A percentile compares a stretch with the other conserved stretches of the same genome.
Conservation (phyloP, 2,888 invertebrate species). For the Eristalis pertinax region DNA sequence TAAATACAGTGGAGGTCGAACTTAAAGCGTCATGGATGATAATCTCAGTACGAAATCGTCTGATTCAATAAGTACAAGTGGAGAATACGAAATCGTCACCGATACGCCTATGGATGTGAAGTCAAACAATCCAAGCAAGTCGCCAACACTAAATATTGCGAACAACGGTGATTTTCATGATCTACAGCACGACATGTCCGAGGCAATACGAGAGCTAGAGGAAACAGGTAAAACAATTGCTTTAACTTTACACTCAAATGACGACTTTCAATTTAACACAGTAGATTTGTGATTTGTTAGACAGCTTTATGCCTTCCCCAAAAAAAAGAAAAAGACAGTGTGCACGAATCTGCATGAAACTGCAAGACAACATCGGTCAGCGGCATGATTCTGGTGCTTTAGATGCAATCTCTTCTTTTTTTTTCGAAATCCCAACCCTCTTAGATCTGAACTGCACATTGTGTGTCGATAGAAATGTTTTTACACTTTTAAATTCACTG, state of each 20-base stretch:
- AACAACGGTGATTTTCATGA: constrained; percentile 86
- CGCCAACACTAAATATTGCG: constrained; percentile 84
- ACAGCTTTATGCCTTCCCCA: constrained; percentile 24
- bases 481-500: constrained; percentile 21
- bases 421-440: background rate
- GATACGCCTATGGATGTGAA: constrained; percentile 80
- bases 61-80: constrained; percentile 86
- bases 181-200: constrained; percentile 84
- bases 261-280: background rate
- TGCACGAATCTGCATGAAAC: constrained; percentile 48
- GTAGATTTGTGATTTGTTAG: constrained; percentile 29
- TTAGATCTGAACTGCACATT: constrained; percentile 19
- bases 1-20: constrained; percentile 23
- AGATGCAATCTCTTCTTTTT: background rate
- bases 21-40: constrained; percentile 83
- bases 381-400: constrained; percentile 24
- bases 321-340: background rate
- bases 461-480: constrained; percentile 31
- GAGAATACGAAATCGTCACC: constrained; percentile 87
- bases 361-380: constrained; percentile 18
- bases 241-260: background rate
- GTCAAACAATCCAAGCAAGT: constrained; percentile 76
- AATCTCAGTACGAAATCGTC: constrained; percentile 86
- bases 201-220: constrained; percentile 82
- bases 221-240: constrained; percentile 41